Conservation (phyloP, 2,888 invertebrate species). For the Amphipoea lucens region DNA sequence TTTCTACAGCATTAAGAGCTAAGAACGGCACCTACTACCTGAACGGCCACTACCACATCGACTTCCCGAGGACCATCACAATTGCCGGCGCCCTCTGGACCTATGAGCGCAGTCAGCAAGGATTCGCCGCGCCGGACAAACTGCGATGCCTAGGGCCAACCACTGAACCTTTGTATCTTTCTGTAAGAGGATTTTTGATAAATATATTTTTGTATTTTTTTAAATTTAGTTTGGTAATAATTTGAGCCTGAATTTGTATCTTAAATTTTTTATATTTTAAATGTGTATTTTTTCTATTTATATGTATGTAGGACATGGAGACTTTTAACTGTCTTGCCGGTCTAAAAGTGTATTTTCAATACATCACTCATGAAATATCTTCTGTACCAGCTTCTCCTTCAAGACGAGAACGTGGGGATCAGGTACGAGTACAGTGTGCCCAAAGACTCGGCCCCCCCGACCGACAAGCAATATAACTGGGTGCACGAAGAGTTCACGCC, state of each 20-base stretch:
- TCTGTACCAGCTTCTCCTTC: conserved; percentile 92
- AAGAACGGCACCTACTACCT: conserved; percentile 96
- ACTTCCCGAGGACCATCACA: conserved; percentile 94
- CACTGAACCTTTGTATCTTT: conserved; percentile 96
- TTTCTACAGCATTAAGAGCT: conserved; percentile 92
- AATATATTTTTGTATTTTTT: background rate
- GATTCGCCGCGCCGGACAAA: conserved; percentile 95
- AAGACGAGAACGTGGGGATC: conserved; percentile 95
- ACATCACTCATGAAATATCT: conserved; percentile 1
- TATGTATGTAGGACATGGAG: background rate
- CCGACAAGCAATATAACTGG: conserved; percentile 96
- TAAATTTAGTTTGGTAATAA: background rate
- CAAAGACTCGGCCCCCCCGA: conserved; percentile 91
- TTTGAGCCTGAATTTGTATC: background rate
- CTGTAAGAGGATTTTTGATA: conserved; percentile 87
- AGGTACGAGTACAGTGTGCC: conserved; percentile 97
- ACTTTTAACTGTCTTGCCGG: background rate
- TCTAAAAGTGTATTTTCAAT: background rate
- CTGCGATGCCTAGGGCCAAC: conserved; percentile 96
- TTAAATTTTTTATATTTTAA: background rate
- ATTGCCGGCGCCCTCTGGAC: conserved; percentile 96
- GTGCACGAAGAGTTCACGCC: conserved; percentile 92
- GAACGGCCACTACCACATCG: conserved; percentile 98
- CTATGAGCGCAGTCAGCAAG: conserved; percentile 95
- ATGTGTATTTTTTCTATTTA: background rate